Evolutionary conservation across 2,113 vertebrate genomes (phyloP).

Genomic region (Chionodraco myersi): DNA sequence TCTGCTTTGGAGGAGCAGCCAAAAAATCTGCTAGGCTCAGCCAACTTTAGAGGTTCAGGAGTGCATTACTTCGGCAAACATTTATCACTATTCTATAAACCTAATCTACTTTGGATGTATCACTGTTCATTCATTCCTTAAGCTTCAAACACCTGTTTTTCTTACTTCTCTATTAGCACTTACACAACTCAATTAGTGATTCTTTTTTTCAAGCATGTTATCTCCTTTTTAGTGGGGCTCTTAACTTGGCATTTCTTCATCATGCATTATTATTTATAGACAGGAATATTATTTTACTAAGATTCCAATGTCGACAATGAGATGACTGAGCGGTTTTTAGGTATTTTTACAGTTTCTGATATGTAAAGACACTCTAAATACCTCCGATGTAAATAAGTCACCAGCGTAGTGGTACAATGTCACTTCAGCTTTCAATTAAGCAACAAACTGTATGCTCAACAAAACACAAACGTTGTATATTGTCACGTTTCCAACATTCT

Average conservation of each 20-base stretch:
- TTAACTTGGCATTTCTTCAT: background rate
- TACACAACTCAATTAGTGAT: background rate
- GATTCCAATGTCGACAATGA: background rate
- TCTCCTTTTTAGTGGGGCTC: background rate
- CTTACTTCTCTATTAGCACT: background rate
- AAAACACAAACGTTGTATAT: background rate
- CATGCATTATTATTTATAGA: background rate
- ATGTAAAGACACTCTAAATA: background rate
- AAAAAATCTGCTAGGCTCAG: constrained; percentile 1
- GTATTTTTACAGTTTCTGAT: background rate
- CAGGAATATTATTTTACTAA: background rate
- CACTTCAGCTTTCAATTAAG: background rate
- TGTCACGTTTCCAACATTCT: background rate
- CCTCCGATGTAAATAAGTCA: background rate
- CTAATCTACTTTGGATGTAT: background rate
- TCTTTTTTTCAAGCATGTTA: background rate
- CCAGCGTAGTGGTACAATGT: background rate
- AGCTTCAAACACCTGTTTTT: too few relatives aligned
- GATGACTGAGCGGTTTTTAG: background rate
- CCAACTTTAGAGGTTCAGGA: constrained; percentile 8
- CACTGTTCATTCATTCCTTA: background rate
- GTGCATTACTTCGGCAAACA: constrained; percentile 16
- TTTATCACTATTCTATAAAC: background rate
- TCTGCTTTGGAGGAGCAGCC: constrained; percentile 8
- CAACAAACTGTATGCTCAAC: background rate